Conservation (phyloP, 2,797 vertebrate genomes). For the Sebastes miniatus region DNA sequence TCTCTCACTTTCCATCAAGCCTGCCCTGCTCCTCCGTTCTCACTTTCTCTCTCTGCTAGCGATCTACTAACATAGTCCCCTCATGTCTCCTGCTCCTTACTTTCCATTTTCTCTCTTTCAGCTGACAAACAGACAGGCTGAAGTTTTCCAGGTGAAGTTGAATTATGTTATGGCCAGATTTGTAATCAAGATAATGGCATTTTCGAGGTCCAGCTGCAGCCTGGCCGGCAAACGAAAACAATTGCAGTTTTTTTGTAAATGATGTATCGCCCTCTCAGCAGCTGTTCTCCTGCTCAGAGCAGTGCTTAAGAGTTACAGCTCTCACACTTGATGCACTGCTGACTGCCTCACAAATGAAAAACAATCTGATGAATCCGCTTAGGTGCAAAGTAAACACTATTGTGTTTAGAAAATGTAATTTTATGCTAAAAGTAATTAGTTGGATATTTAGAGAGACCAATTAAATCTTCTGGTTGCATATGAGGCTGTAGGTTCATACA, state of each 20-base stretch:
- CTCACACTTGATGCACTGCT: conserved; percentile 5
- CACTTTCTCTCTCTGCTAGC: conserved; percentile 3
- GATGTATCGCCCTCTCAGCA: conserved; percentile 30
- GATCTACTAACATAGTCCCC: conserved; percentile 30
- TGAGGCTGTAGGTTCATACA: background rate
- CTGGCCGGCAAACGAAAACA: conserved; percentile 31
- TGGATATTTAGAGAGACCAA: background rate
- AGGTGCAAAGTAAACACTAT: background rate
- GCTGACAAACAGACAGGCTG: conserved; percentile 6
- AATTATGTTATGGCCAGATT: conserved; percentile 39
- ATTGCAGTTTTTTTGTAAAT: conserved; percentile 25
- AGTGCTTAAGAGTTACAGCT: conserved; percentile 6
- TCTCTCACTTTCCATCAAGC: conserved; percentile 33
- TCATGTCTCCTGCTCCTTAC: conserved; percentile 3
- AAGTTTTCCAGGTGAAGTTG: conserved; percentile 23
- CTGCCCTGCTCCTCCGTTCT: conserved; percentile 5
- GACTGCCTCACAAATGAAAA: background rate
- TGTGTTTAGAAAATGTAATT: background rate
- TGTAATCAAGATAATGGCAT: conserved; percentile 54
- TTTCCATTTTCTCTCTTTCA: conserved; percentile 1
- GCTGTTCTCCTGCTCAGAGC: conserved; percentile 8
- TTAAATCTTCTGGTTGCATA: background rate
- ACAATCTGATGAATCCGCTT: conserved; percentile 13
- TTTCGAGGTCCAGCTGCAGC: conserved; percentile 9
- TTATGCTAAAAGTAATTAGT: background rate